A percentile compares a stretch with the other conserved stretches of the same genome.
Conservation (phyloP, 35 echinoderm and acorn worm species). For the Patiria miniata region DNA sequence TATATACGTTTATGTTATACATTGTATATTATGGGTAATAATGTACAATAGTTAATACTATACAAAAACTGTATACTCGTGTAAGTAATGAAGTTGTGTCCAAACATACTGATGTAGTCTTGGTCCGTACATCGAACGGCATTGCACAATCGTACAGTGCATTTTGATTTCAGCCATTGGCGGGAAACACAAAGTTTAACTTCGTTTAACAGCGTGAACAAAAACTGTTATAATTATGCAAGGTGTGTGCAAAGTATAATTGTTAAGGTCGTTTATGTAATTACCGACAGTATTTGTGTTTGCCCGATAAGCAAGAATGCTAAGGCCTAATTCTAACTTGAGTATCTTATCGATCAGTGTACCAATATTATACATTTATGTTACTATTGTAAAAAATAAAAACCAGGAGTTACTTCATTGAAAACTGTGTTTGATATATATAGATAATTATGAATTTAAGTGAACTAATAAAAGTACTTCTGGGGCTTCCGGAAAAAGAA, state of each 20-base stretch:
- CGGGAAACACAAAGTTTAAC: no score
- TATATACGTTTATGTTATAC: neutral
- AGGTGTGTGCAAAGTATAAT: constrained; percentile 15
- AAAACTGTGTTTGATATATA: constrained; percentile 23
- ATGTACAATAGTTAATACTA: constrained; percentile 20
- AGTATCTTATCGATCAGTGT: neutral
- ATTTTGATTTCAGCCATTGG: no score
- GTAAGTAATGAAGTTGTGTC: no score
- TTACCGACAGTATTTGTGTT: constrained; percentile 1
- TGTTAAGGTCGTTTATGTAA: constrained; percentile 9
- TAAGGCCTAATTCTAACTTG: neutral
- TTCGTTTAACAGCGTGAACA: constrained; percentile 1
- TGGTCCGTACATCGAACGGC: no score
- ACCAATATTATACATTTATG: constrained; percentile 5
- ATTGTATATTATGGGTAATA: neutral
- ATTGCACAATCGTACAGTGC: no score
- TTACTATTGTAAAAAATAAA: neutral
- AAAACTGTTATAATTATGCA: constrained; percentile 9
- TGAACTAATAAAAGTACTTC: constrained; percentile 7
- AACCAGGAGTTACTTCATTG: neutral
- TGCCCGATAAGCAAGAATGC: neutral
- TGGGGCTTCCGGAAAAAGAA: constrained; percentile 16
- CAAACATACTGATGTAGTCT: no score
- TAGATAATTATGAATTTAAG: neutral
- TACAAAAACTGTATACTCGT: constrained; percentile 5